These are phyloP conservation scores for Todiramphus saurophagus DNA, from an alignment of 2,113 vertebrate genomes.

Conservation along the genomic window DNA sequence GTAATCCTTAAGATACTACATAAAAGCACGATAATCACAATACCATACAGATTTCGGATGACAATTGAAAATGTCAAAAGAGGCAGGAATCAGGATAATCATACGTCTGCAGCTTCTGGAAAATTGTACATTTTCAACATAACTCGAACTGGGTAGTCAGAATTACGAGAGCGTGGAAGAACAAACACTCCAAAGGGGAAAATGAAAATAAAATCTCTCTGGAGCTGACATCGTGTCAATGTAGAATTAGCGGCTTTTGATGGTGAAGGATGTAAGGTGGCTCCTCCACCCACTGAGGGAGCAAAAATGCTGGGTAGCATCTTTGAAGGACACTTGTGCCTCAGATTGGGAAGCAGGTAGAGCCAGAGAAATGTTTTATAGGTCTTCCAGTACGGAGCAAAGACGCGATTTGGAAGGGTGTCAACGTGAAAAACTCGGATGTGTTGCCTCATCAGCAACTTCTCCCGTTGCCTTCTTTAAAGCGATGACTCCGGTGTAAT, in stretches of 20 bases:
- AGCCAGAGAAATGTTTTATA: neutral
- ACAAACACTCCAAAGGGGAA: neutral
- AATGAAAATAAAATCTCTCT: neutral
- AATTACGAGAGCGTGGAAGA: neutral
- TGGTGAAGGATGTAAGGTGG: neutral
- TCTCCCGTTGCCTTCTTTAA: neutral
- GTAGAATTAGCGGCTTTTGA: neutral
- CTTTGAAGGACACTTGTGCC: neutral
- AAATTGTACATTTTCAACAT: neutral
- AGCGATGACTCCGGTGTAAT: neutral
- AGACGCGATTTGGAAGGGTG: neutral
- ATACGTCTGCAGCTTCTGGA: neutral
- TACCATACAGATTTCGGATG: neutral
- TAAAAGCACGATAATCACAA: neutral
- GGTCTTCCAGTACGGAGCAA: neutral
- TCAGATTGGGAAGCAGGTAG: neutral
- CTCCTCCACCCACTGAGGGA: neutral
- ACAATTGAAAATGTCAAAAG: neutral
- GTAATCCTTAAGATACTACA: neutral
- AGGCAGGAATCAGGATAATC: neutral
- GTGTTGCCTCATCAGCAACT: neutral
- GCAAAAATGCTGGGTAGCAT: neutral
- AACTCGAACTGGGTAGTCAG: neutral
- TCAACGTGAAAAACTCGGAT: rapidly evolving
- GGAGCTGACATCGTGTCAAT: neutral